Base-by-base conservation (phyloP, 2,113 vertebrate genomes). In the Seriola dumerili region DNA sequence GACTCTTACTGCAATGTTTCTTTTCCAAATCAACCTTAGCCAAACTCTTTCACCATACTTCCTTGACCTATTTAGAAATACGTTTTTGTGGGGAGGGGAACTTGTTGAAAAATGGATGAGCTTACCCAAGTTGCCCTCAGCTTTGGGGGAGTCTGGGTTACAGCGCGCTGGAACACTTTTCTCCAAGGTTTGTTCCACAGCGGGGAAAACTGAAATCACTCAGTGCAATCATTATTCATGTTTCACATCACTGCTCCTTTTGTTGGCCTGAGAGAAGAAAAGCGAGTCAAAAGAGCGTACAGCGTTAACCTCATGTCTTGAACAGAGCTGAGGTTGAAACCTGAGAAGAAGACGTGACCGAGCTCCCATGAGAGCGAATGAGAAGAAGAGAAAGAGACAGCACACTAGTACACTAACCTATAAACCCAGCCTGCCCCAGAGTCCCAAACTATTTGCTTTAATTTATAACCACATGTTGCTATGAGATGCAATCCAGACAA, bases 391-490 rank as follows among this genome's bases (percentile, higher is more conserved):
- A 57, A 21, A 72, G 77, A 81, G 48, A 52, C 61, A 85, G 34
- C 38, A 68, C 44, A 81, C 48, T 44, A 72, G 76, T 80, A 71
- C 81, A 73, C 78, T 79, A 71, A 85, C 78, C 62, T 73, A 80
- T 76, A 87, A 92, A 83, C 46, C n/a, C 64, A 54, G 72, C 17
- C 59, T 74, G 73, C 66, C 71, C 78, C 25, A 58, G 78, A 79
- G 73, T 77, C 65, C 74, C 59, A 82, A 81, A 81, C 32, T 70
- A 72, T 88, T 91, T 62, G 79, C 82, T 88, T 76, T 86, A 73
- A 91, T 91, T 86, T 70, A 91, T 93, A 86, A 84, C 82, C 75
- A 79, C 63, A 65, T 87, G 83, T 84, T 73, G 62, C 78, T 71
- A 50, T 46, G 63, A 83, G 89, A 83, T 44, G 29, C 65, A 82